phyloP scores from a whole-genome alignment of 1,140 invertebrate genomes.

The Halictus rubicundus region DNA sequence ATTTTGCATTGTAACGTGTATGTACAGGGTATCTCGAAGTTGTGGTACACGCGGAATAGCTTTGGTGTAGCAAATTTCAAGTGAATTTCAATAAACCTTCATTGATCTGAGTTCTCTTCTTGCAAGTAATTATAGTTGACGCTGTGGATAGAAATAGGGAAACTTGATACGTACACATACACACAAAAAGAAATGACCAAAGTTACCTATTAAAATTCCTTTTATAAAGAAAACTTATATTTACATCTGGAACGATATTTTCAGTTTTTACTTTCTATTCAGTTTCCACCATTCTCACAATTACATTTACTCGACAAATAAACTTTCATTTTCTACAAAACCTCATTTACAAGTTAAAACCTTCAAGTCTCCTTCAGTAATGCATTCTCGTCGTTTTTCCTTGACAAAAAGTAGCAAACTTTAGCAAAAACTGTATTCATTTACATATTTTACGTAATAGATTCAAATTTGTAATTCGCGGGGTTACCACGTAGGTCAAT shows the following conservation, averaged over 20 bases:
- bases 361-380: neutral
- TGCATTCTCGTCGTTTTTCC: neutral
- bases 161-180: neutral
- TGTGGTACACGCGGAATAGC: conserved; percentile 2
- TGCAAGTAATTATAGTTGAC: conserved; percentile 1
- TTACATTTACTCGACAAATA: no score
- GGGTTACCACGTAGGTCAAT: neutral
- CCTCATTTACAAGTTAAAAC: neutral
- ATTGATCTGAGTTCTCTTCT: conserved; percentile 4
- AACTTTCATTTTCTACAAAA: no score
- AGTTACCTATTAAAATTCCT: neutral
- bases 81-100: neutral
- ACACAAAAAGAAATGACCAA: neutral
- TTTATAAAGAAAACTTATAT: neutral
- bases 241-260: neutral
- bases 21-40: conserved; percentile 24
- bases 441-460: neutral
- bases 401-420: neutral
- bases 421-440: neutral
- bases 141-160: neutral
- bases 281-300: neutral
- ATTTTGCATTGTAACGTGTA: conserved; percentile 3
- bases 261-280: neutral
- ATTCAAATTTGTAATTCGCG: neutral
- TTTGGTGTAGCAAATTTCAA: conserved; percentile 16